Evolutionary conservation across 1,140 invertebrate genomes (phyloP).

Genomic region (Eriosoma lanigerum): DNA sequence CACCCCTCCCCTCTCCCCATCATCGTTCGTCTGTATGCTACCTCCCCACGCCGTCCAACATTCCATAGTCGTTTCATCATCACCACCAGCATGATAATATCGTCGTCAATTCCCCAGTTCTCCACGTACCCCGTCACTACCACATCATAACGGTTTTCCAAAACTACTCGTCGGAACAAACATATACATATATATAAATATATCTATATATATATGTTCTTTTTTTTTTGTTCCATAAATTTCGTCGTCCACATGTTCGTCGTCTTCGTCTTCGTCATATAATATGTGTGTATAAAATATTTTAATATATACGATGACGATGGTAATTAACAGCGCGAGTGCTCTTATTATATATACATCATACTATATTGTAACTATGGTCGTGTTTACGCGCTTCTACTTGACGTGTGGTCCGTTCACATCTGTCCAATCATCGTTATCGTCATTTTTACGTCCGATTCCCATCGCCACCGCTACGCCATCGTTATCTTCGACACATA

Average conservation of each 20-base stretch:
- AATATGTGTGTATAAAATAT: not conserved
- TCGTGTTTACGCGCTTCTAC: not conserved
- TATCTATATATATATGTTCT: no score
- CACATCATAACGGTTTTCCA: no score
- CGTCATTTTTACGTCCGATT: constrained; percentile 2
- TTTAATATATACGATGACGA: not conserved
- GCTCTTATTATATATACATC: not conserved
- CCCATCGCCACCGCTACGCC: not conserved
- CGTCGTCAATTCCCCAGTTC: constrained; percentile 2
- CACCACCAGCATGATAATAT: not conserved
- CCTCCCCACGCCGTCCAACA: not conserved
- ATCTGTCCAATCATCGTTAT: constrained; percentile 13
- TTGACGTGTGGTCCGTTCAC: constrained; percentile 20
- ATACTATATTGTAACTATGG: no score
- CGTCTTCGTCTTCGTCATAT: not conserved
- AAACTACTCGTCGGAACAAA: no score
- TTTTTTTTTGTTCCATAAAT: not conserved
- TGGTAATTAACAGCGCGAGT: constrained; percentile 20
- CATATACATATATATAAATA: no score
- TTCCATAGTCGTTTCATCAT: constrained; percentile 30
- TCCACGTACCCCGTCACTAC: not conserved
- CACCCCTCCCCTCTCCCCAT: not conserved
- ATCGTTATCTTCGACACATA: not conserved
- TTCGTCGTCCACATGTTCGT: constrained; percentile 31
- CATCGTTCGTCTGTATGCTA: no score